These are phyloP conservation scores for Catostomus latipinnis DNA, from an alignment of 2,797 vertebrate species.

Conservation along the genomic window DNA sequence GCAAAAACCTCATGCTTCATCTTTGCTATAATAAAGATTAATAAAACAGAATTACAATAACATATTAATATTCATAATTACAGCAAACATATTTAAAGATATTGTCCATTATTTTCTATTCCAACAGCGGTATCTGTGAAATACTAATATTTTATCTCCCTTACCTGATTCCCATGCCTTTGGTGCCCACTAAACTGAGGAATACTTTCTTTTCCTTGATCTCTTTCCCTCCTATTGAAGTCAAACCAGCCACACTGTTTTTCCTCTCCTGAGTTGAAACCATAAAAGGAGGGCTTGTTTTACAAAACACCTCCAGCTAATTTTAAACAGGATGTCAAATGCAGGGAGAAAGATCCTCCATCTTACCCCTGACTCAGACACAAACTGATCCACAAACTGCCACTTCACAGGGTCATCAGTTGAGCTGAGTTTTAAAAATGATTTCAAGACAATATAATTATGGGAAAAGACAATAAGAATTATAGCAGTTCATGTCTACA, in stretches of 20 bases:
- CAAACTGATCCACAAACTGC: constrained; percentile 98
- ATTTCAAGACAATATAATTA: not conserved
- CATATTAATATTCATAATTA: too few species aligned
- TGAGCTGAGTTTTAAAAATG: constrained; percentile 75
- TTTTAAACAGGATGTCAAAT: not conserved
- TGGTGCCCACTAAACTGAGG: constrained; percentile 80
- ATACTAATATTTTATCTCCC: too few species aligned
- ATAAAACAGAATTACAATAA: too few species aligned
- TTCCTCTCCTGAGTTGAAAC: constrained; percentile 80
- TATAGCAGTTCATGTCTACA: not conserved
- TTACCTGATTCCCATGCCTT: constrained; percentile 87
- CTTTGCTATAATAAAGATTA: too few species aligned
- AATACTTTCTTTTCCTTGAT: constrained; percentile 97
- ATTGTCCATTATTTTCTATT: too few species aligned
- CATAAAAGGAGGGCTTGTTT: not conserved
- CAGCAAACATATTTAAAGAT: too few species aligned
- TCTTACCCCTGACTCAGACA: constrained; percentile 90
- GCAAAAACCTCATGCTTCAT: too few species aligned
- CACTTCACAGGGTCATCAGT: constrained; percentile 91
- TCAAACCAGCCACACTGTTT: constrained; percentile 85
- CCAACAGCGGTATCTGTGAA: too few species aligned
- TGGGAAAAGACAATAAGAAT: too few species aligned
- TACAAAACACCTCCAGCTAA: too few species aligned
- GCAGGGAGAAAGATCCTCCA: not conserved
- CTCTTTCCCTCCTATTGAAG: constrained; percentile 81